These are phyloP conservation scores for Synaphobranchus kaupii DNA, from an alignment of 2,797 vertebrate genomes.

Conservation along the genomic window DNA sequence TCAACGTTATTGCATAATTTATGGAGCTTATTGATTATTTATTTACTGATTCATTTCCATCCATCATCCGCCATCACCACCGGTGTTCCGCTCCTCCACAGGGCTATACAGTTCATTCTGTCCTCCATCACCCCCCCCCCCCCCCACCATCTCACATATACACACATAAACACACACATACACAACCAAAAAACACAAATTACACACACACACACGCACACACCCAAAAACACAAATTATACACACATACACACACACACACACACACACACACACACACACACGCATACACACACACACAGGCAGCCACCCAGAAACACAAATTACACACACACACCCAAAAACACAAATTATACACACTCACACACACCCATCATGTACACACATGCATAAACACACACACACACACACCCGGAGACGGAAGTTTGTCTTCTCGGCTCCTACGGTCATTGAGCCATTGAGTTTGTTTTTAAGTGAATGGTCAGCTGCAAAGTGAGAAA, in stretches of 20 bases:
- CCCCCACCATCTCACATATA: too few species aligned
- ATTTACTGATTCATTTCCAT: conserved; percentile 27
- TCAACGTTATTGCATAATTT: conserved; percentile 8
- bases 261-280: not conserved
- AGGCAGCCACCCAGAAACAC: not conserved
- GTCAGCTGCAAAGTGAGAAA: too few species aligned
- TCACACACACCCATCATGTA: not conserved
- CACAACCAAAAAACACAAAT: not conserved
- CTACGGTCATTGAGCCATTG: too few species aligned
- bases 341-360: not conserved
- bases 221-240: not conserved
- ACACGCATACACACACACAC: not conserved
- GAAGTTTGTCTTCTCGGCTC: too few species aligned
- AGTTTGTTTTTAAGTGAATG: too few species aligned
- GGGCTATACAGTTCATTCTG: not conserved
- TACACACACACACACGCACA: not conserved
- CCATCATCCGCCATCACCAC: conserved; percentile 23
- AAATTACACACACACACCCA: not conserved
- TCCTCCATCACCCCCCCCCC: not conserved
- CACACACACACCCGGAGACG: not conserved
- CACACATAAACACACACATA: not conserved
- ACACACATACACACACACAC: not conserved
- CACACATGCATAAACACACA: conserved; percentile 1
- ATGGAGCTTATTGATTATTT: conserved; percentile 34
- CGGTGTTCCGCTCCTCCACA: conserved; percentile 5